These are phyloP conservation scores for Temnothorax curvispinosus DNA, from an alignment of 1,140 invertebrate genomes.

Conservation along the genomic window DNA sequence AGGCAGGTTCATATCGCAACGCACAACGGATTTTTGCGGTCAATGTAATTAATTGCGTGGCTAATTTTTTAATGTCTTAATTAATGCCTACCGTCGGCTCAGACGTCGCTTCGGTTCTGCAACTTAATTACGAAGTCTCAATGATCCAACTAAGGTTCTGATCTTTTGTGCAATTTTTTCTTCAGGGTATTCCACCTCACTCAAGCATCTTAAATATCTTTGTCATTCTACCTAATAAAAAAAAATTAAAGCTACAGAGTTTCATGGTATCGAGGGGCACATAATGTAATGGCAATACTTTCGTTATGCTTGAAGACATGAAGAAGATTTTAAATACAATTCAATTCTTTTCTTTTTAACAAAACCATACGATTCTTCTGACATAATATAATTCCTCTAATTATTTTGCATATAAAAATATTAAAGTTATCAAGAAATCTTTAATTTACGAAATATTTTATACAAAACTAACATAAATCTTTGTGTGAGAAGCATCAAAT, in stretches of 20 bases:
- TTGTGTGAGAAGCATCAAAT: background rate
- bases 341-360: background rate
- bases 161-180: background rate
- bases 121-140: slow-evolving; percentile 37
- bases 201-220: background rate
- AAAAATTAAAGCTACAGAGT: background rate
- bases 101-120: slow-evolving; percentile 4
- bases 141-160: background rate
- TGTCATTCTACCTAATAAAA: background rate
- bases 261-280: background rate
- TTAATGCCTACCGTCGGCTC: slow-evolving; percentile 13
- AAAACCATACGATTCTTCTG: background rate
- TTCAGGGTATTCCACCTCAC: background rate
- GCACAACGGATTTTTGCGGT: slow-evolving; percentile 35
- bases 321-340: background rate
- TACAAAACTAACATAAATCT: background rate
- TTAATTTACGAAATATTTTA: background rate
- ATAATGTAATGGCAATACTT: background rate
- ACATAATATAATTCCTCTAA: background rate
- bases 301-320: background rate
- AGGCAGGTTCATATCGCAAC: slow-evolving; percentile 15
- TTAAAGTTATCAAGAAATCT: background rate
- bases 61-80: slow-evolving; percentile 58
- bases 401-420: background rate
- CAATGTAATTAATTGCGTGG: slow-evolving; percentile 47